Conservation (phyloP, 2,888 invertebrate genomes). For the Apamea epomidion region DNA sequence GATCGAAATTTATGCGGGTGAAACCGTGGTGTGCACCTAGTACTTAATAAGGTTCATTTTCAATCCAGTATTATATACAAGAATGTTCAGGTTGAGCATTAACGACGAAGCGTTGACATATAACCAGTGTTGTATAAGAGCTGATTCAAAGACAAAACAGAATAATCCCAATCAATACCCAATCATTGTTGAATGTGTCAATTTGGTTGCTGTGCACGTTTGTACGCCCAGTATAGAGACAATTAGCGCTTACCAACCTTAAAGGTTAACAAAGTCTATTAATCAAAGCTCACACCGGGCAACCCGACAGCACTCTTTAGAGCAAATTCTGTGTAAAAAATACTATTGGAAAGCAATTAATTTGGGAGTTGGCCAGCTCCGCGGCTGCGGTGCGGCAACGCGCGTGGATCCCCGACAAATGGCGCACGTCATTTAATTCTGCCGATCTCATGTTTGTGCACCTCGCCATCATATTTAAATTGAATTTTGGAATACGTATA, state of each 20-base stretch:
- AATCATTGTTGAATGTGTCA: conserved; percentile 31
- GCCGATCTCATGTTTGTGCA: conserved; percentile 89
- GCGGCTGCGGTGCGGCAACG: conserved; percentile 70
- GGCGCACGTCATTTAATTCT: conserved; percentile 87
- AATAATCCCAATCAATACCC: conserved; percentile 8
- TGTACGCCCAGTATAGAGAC: neutral
- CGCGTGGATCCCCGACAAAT: conserved; percentile 83
- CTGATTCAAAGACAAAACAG: conserved; percentile 5
- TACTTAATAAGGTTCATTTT: neutral
- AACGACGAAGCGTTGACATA: neutral
- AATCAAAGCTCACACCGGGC: conserved; percentile 46
- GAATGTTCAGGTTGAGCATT: neutral
- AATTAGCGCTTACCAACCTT: conserved; percentile 15
- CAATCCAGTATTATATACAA: neutral
- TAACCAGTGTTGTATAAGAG: neutral
- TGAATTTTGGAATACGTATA: conserved; percentile 85
- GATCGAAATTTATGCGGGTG: too few relatives aligned
- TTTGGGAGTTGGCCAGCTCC: conserved; percentile 80
- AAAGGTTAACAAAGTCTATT: conserved; percentile 34
- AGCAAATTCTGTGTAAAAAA: conserved; percentile 77
- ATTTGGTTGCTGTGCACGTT: conserved; percentile 35
- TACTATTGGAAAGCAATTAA: conserved; percentile 88
- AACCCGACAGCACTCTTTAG: conserved; percentile 65
- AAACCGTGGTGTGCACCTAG: too few relatives aligned
- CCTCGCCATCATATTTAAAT: conserved; percentile 88